Percentiles rank a stretch among this genome's conserved stretches.
Evolutionary conservation across 2,888 invertebrate species (phyloP).

Genomic region (Acrocyrtus sp.): DNA sequence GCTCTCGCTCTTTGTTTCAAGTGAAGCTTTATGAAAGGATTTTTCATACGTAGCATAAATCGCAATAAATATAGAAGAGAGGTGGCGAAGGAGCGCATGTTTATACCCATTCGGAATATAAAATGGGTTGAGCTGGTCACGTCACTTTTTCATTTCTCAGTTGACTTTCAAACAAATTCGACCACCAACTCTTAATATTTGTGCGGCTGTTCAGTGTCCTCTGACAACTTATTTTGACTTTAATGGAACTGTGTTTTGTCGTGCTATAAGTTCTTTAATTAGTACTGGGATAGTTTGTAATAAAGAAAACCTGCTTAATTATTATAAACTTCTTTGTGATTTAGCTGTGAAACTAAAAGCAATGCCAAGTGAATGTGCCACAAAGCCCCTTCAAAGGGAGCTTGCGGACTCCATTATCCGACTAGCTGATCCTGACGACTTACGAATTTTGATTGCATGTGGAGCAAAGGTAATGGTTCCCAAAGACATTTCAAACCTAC

Average conservation of each 20-base stretch:
- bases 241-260: too few species aligned
- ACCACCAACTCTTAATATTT: too few species aligned
- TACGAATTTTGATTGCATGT: slow-evolving; percentile 84
- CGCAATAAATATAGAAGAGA: too few species aligned
- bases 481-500: not conserved
- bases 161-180: slow-evolving; percentile 32
- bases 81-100: not conserved
- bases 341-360: not conserved
- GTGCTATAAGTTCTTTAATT: too few species aligned
- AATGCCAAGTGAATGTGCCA: slow-evolving; percentile 61
- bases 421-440: slow-evolving; percentile 87
- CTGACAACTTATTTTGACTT: too few species aligned
- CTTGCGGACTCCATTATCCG: slow-evolving; percentile 90
- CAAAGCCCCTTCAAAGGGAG: slow-evolving; percentile 75
- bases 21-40: too few species aligned
- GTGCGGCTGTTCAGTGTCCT: too few species aligned
- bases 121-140: slow-evolving; percentile 44
- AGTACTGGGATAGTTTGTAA: too few species aligned
- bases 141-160: slow-evolving; percentile 37
- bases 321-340: too few species aligned
- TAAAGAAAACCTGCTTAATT: too few species aligned
- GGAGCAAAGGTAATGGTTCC: slow-evolving; percentile 73
- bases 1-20: too few species aligned
- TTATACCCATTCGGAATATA: slow-evolving; percentile 26
- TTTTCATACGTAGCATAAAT: too few species aligned